A percentile compares a stretch with the other conserved stretches of the same genome.
Conservation (phyloP, 2,797 vertebrate genomes). For the Holocentrus rufus region DNA sequence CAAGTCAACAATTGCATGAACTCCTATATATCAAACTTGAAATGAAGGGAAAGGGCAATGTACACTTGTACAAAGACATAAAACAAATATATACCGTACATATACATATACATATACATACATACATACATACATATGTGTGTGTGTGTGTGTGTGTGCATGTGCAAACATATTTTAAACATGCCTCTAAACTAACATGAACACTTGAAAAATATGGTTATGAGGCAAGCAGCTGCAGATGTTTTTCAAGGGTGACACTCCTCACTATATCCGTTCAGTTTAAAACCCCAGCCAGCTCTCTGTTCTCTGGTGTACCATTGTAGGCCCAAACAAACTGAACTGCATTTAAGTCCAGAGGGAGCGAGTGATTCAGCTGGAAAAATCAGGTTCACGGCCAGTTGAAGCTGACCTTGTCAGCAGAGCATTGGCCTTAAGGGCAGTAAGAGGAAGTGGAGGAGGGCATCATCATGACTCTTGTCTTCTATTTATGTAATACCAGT, state of each 20-base stretch:
- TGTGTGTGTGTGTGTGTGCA: too few relatives aligned
- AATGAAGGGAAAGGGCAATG: too few relatives aligned
- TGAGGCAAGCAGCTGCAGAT: not conserved
- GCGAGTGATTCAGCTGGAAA: conserved; percentile 3
- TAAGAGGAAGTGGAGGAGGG: conserved; percentile 4
- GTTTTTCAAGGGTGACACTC: not conserved
- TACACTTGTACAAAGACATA: too few relatives aligned
- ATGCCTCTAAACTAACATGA: too few relatives aligned
- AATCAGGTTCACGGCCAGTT: conserved; percentile 6
- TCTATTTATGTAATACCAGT: conserved; percentile 32
- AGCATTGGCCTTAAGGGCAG: conserved; percentile 4
- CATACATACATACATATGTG: not conserved
- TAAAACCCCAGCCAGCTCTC: not conserved
- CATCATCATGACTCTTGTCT: conserved; percentile 1
- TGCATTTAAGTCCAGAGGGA: not conserved
- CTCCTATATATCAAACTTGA: too few relatives aligned
- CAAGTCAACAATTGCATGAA: too few relatives aligned
- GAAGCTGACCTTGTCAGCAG: conserved; percentile 1
- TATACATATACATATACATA: too few relatives aligned
- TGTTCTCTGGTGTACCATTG: too few relatives aligned
- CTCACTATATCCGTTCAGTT: conserved; percentile 1
- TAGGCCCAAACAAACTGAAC: not conserved
- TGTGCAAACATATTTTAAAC: too few relatives aligned
- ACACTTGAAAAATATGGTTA: too few relatives aligned
- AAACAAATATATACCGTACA: too few relatives aligned